Percentiles rank a stretch among this genome's conserved stretches.
Evolutionary conservation across 2,113 vertebrate species (phyloP).

Genomic region (Tachycineta bicolor): DNA sequence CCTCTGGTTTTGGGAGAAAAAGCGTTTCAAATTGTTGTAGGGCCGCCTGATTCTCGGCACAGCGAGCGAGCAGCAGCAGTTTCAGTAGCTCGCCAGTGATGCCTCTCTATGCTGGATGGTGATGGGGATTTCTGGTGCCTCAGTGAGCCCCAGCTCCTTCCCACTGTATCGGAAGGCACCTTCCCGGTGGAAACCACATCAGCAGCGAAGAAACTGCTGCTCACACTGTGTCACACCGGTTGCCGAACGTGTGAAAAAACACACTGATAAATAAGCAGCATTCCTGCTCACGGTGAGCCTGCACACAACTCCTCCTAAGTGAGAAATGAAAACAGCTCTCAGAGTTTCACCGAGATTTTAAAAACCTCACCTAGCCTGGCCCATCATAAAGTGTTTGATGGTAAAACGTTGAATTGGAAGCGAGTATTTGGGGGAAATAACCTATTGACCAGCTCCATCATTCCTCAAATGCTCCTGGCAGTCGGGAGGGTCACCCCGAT

Average conservation of each 20-base stretch:
- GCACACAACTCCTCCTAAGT: background rate
- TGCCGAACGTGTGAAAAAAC: background rate
- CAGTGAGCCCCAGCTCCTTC: background rate
- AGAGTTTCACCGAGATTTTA: background rate
- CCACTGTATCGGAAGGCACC: fast-evolving
- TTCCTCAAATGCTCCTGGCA: background rate
- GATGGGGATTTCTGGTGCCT: fast-evolving
- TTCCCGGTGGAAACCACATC: background rate
- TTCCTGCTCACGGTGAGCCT: background rate
- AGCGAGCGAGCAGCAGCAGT: background rate
- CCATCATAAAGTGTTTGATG: background rate
- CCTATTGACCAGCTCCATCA: background rate
- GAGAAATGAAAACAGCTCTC: background rate
- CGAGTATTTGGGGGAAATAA: background rate
- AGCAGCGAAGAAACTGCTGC: background rate
- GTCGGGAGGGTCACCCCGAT: background rate
- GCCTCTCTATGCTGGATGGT: fast-evolving
- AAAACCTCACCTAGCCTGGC: background rate
- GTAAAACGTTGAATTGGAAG: background rate
- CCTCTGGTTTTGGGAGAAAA: background rate
- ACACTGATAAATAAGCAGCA: fast-evolving
- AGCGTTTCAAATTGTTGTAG: background rate
- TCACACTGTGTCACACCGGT: fast-evolving
- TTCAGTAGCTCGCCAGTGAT: fast-evolving
- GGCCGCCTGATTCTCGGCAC: background rate